Evolutionary conservation across 2,888 invertebrate genomes (phyloP), one percentile per base, ranked within the genome.

Genomic region (Eucera pruinosa): DNA sequence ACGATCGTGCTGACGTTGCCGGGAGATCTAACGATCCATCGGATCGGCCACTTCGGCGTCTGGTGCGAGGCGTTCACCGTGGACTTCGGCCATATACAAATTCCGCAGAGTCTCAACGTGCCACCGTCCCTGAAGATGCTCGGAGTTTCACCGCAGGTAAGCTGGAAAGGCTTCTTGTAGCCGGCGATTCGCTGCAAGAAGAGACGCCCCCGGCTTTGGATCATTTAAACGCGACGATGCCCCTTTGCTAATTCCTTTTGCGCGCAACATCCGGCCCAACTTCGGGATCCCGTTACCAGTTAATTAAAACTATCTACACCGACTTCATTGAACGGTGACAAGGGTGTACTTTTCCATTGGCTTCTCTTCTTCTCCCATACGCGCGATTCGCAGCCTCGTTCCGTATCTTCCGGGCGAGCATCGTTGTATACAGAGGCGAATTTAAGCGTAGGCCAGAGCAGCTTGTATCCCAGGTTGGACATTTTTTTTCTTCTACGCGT

Each of bases 41-140:
- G 98, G 93, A 96, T 98, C 90, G 98, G 97, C 1, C 97, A 97
- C 93, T 97, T 98, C 92, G 97, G 96, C 27, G 95, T 98, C 78
- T 98, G 98, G 97, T 98, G 98, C 91, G 97, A 97, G 92, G 96
- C 97, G 6, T 98, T 97, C 93, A 96, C 97, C 52, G 97, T 98
- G 55, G 97, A 98, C 93, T 98, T 98, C 91, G 98, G 97, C 0
- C 97, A 98, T 93, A 95, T 98, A 58, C 91, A 94, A 82, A 94
- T 98, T 80, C 97, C 97, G 0, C 94, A 94, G 80, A 93, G 93
- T 67, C 93, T 96, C 79, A 97, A 97, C 93, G 96, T 98, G 55
- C 98, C 98, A 48, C 98, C 98, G 62, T 97, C 97, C 50, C 95
- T 98, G 77, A 97, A 96, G 93, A 98, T 98, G 97, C 95, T 98